These are phyloP conservation scores for Ips nitidus DNA, from an alignment of 1,140 invertebrate species.

Conservation along the genomic window DNA sequence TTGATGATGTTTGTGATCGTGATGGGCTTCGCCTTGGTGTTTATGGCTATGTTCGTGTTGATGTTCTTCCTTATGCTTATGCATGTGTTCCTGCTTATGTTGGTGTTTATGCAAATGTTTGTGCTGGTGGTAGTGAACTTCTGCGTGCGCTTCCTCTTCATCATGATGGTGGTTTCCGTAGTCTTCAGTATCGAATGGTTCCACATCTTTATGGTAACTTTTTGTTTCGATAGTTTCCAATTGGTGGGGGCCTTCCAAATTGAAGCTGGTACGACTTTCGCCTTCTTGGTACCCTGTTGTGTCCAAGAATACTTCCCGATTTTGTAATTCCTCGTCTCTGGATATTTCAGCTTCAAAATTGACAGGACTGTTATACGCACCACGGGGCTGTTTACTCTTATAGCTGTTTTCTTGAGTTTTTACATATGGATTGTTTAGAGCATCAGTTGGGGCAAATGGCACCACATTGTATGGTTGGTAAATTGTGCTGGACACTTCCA, in stretches of 20 bases:
- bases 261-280: slow-evolving; percentile 38
- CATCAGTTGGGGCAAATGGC: slow-evolving; percentile 7
- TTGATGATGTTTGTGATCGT: slow-evolving; percentile 27
- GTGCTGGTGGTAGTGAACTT: slow-evolving; percentile 34
- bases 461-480: slow-evolving; percentile 7
- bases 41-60: slow-evolving; percentile 29
- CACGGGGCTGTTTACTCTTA: neutral
- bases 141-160: slow-evolving; percentile 12
- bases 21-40: slow-evolving; percentile 19
- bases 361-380: slow-evolving; percentile 2
- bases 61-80: slow-evolving; percentile 32
- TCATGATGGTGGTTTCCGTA: slow-evolving; percentile 12
- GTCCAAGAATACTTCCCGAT: slow-evolving; percentile 20
- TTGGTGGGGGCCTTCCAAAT: slow-evolving; percentile 35
- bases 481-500: neutral
- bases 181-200: slow-evolving; percentile 12
- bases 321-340: slow-evolving; percentile 16
- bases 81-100: slow-evolving; percentile 29
- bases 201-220: slow-evolving; percentile 42
- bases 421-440: neutral
- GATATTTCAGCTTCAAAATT: slow-evolving; percentile 18
- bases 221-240: slow-evolving; percentile 21
- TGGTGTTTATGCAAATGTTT: slow-evolving; percentile 34
- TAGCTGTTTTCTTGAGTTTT: neutral
- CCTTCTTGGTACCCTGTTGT: slow-evolving; percentile 40